Evolutionary conservation across 1,140 invertebrate species (phyloP).

Genomic region (Episyrphus balteatus): DNA sequence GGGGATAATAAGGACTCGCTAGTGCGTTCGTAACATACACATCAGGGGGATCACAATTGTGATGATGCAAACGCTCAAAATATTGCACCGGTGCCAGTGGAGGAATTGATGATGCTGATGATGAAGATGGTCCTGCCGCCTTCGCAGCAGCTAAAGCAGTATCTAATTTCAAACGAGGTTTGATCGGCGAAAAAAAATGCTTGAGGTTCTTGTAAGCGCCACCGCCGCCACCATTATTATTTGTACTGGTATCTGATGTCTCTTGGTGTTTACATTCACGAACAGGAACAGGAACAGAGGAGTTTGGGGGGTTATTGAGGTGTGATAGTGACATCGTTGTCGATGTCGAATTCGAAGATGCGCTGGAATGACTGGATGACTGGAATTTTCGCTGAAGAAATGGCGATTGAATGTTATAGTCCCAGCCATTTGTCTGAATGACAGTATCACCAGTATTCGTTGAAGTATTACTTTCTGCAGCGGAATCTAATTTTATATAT

Average conservation of each 20-base stretch:
- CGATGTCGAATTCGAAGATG: constrained; percentile 3
- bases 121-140: constrained; percentile 1
- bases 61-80: constrained; percentile 15
- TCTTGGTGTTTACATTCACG: not conserved
- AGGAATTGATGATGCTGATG: constrained; percentile 15
- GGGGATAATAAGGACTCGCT: constrained; percentile 28
- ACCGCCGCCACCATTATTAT: not conserved
- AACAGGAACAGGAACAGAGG: constrained; percentile 11
- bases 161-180: constrained; percentile 31
- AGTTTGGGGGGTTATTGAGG: constrained; percentile 20
- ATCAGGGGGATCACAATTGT: constrained; percentile 24
- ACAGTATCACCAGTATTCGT: constrained; percentile 20
- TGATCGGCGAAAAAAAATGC: constrained; percentile 34
- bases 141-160: constrained; percentile 19
- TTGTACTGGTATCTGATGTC: not conserved
- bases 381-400: constrained; percentile 30
- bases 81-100: constrained; percentile 3
- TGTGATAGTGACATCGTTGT: constrained; percentile 16
- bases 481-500: too few species aligned
- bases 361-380: not conserved
- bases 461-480: too few species aligned
- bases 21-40: constrained; percentile 31
- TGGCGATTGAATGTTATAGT: constrained; percentile 31
- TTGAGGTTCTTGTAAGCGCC: constrained; percentile 21
- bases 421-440: constrained; percentile 32